These are phyloP conservation scores for Morbakka virulenta DNA, from an alignment of 30 jellyfish, hydroid and myxozoan genomes.

Conservation along the genomic window DNA sequence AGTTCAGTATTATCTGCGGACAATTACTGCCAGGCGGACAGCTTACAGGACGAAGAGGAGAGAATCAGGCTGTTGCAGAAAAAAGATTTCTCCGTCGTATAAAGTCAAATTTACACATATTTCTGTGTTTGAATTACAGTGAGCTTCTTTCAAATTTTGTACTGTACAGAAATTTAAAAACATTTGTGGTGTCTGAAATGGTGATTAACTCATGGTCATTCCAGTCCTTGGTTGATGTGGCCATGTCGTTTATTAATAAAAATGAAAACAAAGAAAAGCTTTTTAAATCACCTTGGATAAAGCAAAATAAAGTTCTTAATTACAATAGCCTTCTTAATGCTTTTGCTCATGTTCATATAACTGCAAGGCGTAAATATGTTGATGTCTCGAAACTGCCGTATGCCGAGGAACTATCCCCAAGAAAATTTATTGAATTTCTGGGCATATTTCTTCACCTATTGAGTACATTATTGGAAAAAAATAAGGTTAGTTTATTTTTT, in stretches of 20 bases:
- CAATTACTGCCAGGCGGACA: conserved; percentile 75
- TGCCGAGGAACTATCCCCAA: conserved; percentile 44
- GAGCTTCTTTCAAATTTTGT: not conserved
- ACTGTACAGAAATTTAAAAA: conserved; percentile 12
- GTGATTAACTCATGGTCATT: conserved; percentile 37
- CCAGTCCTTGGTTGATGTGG: conserved; percentile 39
- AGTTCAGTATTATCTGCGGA: conserved; percentile 29
- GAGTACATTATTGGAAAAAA: no score
- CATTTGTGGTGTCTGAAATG: conserved; percentile 43
- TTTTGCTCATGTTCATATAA: conserved; percentile 35
- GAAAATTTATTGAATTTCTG: conserved; percentile 56
- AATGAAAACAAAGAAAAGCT: conserved; percentile 46
- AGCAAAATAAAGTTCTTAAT: conserved; percentile 18
- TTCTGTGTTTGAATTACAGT: conserved; percentile 32
- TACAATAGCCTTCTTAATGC: conserved; percentile 8
- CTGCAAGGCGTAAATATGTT: conserved; percentile 22
- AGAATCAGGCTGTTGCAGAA: conserved; percentile 51
- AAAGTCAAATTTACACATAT: conserved; percentile 50
- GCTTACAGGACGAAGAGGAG: conserved; percentile 43
- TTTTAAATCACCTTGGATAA: conserved; percentile 20
- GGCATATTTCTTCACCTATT: no score
- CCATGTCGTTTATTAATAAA: conserved; percentile 40
- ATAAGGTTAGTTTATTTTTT: no score
- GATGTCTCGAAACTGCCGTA: conserved; percentile 19
- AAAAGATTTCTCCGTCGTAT: conserved; percentile 60